Conservation (phyloP, 1,140 invertebrate species). For the Aleiodes sp. region DNA sequence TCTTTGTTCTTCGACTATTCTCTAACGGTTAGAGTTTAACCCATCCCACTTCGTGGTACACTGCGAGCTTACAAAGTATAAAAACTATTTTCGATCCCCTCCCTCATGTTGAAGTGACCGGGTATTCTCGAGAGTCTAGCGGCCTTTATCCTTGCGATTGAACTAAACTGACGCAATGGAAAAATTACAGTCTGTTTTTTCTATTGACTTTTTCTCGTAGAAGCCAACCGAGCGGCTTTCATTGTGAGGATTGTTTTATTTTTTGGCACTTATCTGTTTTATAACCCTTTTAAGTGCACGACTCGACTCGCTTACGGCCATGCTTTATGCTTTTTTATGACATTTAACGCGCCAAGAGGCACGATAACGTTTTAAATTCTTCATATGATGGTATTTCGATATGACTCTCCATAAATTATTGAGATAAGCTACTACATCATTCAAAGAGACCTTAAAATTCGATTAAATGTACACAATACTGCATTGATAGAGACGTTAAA, state of each 20-base stretch:
- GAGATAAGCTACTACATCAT: neutral
- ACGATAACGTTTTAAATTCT: neutral
- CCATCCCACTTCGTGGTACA: no score
- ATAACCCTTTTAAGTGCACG: neutral
- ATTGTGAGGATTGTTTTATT: neutral
- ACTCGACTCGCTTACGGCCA: neutral
- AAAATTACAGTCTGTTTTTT: slow-evolving; percentile 47
- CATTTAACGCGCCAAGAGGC: neutral
- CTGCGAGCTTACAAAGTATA: neutral
- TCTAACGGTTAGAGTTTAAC: neutral
- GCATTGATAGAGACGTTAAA: slow-evolving; percentile 2
- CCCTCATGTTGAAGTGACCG: neutral
- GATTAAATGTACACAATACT: neutral
- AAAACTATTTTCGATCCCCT: neutral
- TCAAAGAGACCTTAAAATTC: neutral
- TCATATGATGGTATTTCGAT: neutral
- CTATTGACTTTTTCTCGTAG: slow-evolving; percentile 17
- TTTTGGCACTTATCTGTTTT: slow-evolving; percentile 11
- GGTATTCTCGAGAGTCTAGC: neutral
- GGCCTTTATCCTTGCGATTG: slow-evolving; percentile 45
- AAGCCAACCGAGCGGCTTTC: neutral
- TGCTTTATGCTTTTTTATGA: neutral
- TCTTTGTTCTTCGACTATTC: neutral
- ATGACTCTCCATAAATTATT: neutral
- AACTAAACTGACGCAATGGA: slow-evolving; percentile 54